A percentile compares a stretch with the other conserved stretches of the same genome.
Evolutionary conservation across 2,888 invertebrate genomes (phyloP).

Genomic region (Agrotis ipsilon): DNA sequence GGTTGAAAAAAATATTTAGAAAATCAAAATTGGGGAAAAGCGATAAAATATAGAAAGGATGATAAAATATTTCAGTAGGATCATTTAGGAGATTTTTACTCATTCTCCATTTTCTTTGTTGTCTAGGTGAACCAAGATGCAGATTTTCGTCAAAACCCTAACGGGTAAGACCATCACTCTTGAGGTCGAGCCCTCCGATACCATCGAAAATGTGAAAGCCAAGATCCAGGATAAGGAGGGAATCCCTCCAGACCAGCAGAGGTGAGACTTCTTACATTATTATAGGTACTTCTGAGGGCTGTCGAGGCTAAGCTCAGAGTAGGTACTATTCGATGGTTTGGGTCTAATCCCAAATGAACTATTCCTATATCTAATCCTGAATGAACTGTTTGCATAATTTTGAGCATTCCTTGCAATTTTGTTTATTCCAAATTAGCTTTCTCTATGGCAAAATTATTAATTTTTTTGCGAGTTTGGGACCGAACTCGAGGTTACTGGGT

Average conservation of each 20-base stretch:
- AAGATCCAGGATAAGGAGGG: conserved; percentile 98
- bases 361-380: no score
- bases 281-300: not conserved
- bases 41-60: no score
- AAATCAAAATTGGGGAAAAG: no score
- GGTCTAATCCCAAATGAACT: no score
- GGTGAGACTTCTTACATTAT: conserved; percentile 70
- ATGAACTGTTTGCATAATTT: not conserved
- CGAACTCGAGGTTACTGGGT: not conserved
- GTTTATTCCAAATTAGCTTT: no score
- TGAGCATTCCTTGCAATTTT: no score
- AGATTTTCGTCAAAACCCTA: conserved; percentile 99
- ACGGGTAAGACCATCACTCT: conserved; percentile 99
- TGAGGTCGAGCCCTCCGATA: conserved; percentile 98
- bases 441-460: no score
- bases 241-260: conserved; percentile 96
- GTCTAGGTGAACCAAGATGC: conserved; percentile 92
- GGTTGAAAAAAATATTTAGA: no score
- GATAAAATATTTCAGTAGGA: no score
- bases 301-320: not conserved
- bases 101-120: conserved; percentile 11
- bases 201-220: conserved; percentile 98
- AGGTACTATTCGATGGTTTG: not conserved
- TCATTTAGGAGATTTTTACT: not conserved
- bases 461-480: not conserved